Evolutionary conservation across 2,113 vertebrate species (phyloP).

Genomic region (Gavia stellata): DNA sequence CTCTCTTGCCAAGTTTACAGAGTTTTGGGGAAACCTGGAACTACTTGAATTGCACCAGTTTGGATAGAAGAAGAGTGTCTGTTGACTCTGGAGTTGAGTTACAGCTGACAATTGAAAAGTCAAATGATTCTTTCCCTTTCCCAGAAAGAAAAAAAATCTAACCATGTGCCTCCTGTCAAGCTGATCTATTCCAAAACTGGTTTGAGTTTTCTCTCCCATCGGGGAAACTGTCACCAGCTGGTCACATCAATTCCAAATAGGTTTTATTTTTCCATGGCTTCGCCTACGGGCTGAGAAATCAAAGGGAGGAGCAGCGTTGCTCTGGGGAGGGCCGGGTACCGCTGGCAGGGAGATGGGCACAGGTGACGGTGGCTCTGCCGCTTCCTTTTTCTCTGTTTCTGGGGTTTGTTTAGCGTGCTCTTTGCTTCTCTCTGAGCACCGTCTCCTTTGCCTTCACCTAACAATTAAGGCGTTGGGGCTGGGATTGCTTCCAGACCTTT

Average conservation of each 20-base stretch:
- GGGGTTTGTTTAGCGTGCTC: neutral
- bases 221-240: neutral
- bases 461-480: neutral
- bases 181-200: neutral
- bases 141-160: neutral
- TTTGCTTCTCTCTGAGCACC: neutral
- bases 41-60: neutral
- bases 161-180: neutral
- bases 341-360: neutral
- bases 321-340: neutral
- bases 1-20: neutral
- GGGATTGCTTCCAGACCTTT: neutral
- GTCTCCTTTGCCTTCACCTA: neutral
- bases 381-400: neutral
- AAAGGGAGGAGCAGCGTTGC: neutral
- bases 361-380: neutral
- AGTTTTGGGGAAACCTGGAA: neutral
- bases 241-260: neutral
- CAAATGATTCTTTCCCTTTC: neutral
- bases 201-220: neutral
- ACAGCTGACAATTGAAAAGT: neutral
- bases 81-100: neutral
- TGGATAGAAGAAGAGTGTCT: neutral
- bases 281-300: neutral
- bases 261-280: neutral